phyloP scores from a whole-genome alignment of 2,888 invertebrate genomes.

The Linnaemya tessellans region DNA sequence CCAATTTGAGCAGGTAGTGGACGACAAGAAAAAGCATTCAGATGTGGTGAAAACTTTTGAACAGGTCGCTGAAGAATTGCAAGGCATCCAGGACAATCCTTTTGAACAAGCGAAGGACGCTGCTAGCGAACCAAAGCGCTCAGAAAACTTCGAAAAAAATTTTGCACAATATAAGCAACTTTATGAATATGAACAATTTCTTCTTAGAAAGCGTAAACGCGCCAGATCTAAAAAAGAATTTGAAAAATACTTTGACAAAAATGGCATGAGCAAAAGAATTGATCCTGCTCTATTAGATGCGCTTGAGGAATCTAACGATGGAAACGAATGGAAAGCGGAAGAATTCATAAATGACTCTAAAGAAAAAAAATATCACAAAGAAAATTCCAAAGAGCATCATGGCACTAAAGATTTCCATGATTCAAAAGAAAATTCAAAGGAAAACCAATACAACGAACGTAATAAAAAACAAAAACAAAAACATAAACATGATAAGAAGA shows the following conservation, averaged over 20 bases:
- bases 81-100: constrained; percentile 59
- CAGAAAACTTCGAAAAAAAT: background rate
- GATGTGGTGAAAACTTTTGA: constrained; percentile 75
- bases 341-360: constrained; percentile 41
- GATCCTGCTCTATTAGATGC: background rate
- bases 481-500: constrained; percentile 40
- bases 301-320: constrained; percentile 71
- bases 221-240: too few relatives aligned
- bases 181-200: background rate
- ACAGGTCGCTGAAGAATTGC: constrained; percentile 74
- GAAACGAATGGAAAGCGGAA: constrained; percentile 46
- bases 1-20: constrained; percentile 75
- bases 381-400: constrained; percentile 66
- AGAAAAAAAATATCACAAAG: constrained; percentile 43
- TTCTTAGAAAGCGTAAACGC: too few relatives aligned
- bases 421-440: constrained; percentile 40
- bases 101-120: constrained; percentile 16
- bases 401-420: constrained; percentile 44
- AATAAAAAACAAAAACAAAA: constrained; percentile 52
- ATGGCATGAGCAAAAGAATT: too few relatives aligned
- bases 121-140: background rate
- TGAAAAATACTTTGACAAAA: constrained; percentile 44
- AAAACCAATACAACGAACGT: constrained; percentile 67
- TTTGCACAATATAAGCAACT: constrained; percentile 39
- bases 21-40: constrained; percentile 75